These are phyloP conservation scores for Caenorhabditis briggsae DNA, from an alignment of 1,140 invertebrate genomes.

Conservation along the genomic window DNA sequence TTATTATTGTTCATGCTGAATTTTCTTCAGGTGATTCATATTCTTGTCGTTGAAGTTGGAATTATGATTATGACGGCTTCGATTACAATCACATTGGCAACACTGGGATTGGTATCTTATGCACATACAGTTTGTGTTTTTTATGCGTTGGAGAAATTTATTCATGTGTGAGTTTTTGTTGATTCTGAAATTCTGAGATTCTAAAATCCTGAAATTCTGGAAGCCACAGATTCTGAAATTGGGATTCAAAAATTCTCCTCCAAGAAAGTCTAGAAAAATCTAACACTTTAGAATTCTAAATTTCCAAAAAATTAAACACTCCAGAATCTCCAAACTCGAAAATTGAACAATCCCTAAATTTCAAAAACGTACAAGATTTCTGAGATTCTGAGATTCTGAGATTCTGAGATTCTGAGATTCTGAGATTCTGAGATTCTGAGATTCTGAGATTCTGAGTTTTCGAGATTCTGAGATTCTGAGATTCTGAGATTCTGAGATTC, in stretches of 20 bases:
- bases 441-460: no score
- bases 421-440: no score
- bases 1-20: no score
- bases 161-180: slow-evolving; percentile 3
- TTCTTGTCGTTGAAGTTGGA: neutral
- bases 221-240: neutral
- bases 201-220: no score
- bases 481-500: no score
- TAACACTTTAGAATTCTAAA: neutral
- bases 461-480: no score
- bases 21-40: neutral
- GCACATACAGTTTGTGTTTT: slow-evolving; percentile 5
- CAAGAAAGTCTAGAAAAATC: neutral
- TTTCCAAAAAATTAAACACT: neutral
- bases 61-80: neutral
- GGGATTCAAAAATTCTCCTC: neutral
- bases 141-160: neutral
- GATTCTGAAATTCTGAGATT: no score
- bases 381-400: no score
- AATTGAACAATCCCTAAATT: no score
- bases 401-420: no score
- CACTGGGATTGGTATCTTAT: neutral
- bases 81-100: neutral
- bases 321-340: no score
- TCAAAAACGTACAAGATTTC: no score